Evolutionary conservation across 2,113 vertebrate genomes (phyloP), one percentile per base, ranked within the genome.

Genomic region (Microtus richardsoni): DNA sequence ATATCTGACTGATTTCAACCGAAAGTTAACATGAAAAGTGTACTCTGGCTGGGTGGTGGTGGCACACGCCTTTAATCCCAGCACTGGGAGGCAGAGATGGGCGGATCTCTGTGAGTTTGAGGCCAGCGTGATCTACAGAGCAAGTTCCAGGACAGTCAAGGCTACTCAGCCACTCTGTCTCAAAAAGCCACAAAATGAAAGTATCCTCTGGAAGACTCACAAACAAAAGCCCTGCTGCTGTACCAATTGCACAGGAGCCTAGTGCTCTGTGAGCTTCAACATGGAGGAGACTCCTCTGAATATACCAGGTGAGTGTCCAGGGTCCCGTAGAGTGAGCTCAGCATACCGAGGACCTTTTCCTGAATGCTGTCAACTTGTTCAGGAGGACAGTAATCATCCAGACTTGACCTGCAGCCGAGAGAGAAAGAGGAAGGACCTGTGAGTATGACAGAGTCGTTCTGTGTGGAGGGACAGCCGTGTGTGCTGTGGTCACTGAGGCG

Each of bases 301-400:
- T 99, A 99, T 89, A 99, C 99, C 96, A 98, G 99, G 95, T 99
- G 99, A 91, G 99, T 79, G 39, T 99, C 99, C 96, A 99, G 96
- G 4, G 97, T 79, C 44, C 99, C 99, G 33, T 99, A 99, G 41
- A 99, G 96, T 0, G 96, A 97, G 84, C 85, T 97, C 0, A 99
- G 97, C 36, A 99, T 79, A 44, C 1, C 54, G 64, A 99, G 98
- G 66, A 99, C 98, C 91, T 98, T 98, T 92, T 98, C 99, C 97
- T 99, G 99, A 96, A 99, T 99, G 5, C 96, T 97, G 52, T 99
- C 99, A 96, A 99, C 99, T 98, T 99, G 99, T 85, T 99, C 99
- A n/a, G 98, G 96, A 58, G 99, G 99, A 94, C 99, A 99, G 96
- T 99, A 99, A n/a, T 99, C 99, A 98, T 99, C 99, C 64, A 99